Base-by-base conservation (phyloP, 2,113 vertebrate genomes). In the Lepisosteus oculatus region DNA sequence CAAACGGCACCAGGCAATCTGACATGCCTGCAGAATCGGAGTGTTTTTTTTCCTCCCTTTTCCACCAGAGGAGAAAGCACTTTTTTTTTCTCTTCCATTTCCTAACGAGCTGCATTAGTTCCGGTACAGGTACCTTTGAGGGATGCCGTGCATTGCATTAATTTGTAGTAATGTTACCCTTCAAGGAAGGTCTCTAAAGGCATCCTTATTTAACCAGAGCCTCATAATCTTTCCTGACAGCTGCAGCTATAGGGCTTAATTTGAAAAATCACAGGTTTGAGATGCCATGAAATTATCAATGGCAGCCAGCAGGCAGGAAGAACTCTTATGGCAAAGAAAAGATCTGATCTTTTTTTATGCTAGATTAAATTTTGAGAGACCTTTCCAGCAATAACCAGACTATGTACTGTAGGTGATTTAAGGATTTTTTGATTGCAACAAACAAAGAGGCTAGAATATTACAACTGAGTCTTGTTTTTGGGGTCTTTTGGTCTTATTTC, bases 281-380 rank as follows among this genome's bases (percentile, higher is more conserved):
- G 85, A 76, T 85, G 84, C 84, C 86, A 88, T 92, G 87, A 93
- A 92, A 93, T 90, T 84, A 89, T 90, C 89, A 85, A 80, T 87
- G 85, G 86, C 83, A 86, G 89, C 86, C 90, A 81, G 84, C 83
- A 90, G 87, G 83, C 84, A 81, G 78, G 0, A 73, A 76, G 62
- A 74, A 65, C 75, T 80, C 76, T 47, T 71, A 73, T 73, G 79
- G 77, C 72, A 74, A 61, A 72, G 71, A 70, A 70, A 66, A 84
- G 41, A 73, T 74, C 80, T 76, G 11, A 44, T 78, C 70, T 80
- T 76, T 66, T 56, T 77, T 72, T 54, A 42, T 80, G 69, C 76
- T 67, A 80, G 64, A 83, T 83, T 84, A 76, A 81, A 81, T 82
- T 69, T 70, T 68, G 44, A 67, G 7, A 75, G 72, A 68, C 57